Base-by-base conservation (phyloP, 2,888 invertebrate genomes). In the Pterobdella sp. region DNA sequence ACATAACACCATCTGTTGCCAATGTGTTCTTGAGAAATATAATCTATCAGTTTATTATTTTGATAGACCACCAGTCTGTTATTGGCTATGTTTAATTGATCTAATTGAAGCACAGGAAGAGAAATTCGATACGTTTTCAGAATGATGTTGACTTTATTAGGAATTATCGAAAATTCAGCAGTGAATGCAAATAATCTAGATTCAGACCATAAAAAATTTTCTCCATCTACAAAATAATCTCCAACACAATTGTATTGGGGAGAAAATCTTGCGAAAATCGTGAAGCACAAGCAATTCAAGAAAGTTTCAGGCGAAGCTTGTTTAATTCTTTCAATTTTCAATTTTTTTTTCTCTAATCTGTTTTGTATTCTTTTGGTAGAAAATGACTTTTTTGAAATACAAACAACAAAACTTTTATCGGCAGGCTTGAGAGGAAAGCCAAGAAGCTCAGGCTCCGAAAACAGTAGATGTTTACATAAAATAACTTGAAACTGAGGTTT, bases 121-220 rank as follows among this genome's bases (percentile, higher is more conserved):
- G 60, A 56, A 56, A 56, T 56, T 4, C 60, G 18, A 56, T 56
- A 56, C 4, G 60, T 56, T 22, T 56, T 56, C 3, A 56, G 60
- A 56, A 26, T 22, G 4, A 56, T 56, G n/a, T 56, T 26, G n/a
- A 56, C 60, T 56, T 22, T 4, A 26, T 56, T 56, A 14, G 60
- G 60, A 22, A 56, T 26, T 26, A 56, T 56, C 3, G 4, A 56
- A 22, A 56, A 18, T 26, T 56, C 60, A 3, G 60, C 60, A 4
- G 7, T 56, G 7, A 56, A 56, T 7, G 60, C 60, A 3, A 26
- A 56, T n/a, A 56, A 56, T 56, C 60, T 56, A 3, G 60, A 56
- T 56, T 56, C 60, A 56, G n/a, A 56, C 60, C 60, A 56, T 3
- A 56, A n/a, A 56, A 56, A 56, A n/a, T 56, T 56, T 56, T 56